Conservation (phyloP, 2,113 vertebrate genomes). For the Paradoxurus hermaphroditus region DNA sequence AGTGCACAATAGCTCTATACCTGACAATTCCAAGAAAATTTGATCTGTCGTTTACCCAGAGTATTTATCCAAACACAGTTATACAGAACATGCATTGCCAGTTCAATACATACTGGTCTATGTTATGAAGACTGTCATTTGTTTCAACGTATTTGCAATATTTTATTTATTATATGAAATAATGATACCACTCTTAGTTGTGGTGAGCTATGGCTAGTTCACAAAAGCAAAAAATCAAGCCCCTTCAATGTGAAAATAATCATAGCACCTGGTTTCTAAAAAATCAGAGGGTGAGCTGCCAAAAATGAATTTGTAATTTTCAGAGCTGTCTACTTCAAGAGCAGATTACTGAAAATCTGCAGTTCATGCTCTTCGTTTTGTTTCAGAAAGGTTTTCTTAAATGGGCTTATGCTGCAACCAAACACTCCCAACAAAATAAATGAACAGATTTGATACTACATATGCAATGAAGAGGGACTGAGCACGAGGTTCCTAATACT, state of each 20-base stretch:
- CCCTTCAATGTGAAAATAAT: neutral
- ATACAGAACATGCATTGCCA: neutral
- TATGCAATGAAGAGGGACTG: neutral
- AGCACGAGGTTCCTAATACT: neutral
- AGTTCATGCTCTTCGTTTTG: neutral
- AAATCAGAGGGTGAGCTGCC: neutral
- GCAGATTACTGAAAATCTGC: neutral
- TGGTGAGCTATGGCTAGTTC: neutral
- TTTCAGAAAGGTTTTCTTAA: neutral
- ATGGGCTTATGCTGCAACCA: neutral
- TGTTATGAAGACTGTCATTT: neutral
- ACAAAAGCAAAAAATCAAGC: neutral
- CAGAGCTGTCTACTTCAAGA: conserved; percentile 19
- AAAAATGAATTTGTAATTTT: conserved; percentile 8
- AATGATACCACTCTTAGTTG: neutral
- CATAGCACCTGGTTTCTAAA: neutral
- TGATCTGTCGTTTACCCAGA: neutral
- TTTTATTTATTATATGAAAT: neutral
- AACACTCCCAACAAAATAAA: neutral
- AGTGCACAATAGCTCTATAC: neutral
- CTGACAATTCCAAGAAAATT: neutral
- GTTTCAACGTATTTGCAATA: conserved; percentile 18
- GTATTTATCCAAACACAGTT: neutral
- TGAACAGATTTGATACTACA: neutral
- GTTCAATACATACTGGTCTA: neutral